phyloP scores from a whole-genome alignment of 2,888 invertebrate species.

The Orgyia antiqua region DNA sequence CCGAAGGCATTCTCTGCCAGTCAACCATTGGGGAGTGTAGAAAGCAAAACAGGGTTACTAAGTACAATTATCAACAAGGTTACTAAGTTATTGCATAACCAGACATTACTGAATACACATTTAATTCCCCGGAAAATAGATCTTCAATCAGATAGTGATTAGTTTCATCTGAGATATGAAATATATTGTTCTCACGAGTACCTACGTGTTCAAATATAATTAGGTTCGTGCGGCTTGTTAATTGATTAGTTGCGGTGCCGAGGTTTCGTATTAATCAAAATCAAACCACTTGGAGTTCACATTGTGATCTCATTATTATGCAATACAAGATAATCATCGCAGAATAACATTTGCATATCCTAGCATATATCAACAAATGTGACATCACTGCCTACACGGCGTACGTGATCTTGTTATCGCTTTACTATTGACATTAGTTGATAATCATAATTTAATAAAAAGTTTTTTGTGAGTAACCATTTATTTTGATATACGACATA shows the following conservation, averaged over 20 bases:
- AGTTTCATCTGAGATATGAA: too few relatives aligned
- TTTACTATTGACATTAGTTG: too few relatives aligned
- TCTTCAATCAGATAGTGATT: too few relatives aligned
- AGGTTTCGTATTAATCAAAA: slow-evolving; percentile 26
- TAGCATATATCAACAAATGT: slow-evolving; percentile 8
- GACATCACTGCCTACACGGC: background rate
- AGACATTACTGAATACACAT: too few relatives aligned
- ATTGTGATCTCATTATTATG: slow-evolving; percentile 27
- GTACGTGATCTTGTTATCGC: background rate
- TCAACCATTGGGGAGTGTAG: too few relatives aligned
- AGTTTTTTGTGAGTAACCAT: too few relatives aligned
- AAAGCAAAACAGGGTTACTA: background rate
- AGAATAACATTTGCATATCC: slow-evolving; percentile 21
- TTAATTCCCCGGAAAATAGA: too few relatives aligned
- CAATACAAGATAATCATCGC: slow-evolving; percentile 19
- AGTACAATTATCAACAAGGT: slow-evolving; percentile 1
- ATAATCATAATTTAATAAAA: too few relatives aligned
- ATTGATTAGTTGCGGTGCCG: slow-evolving; percentile 18
- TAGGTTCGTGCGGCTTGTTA: slow-evolving; percentile 16
- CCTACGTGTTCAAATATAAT: slow-evolving; percentile 20
- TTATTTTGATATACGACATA: too few relatives aligned
- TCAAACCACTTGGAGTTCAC: slow-evolving; percentile 22
- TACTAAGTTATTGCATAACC: too few relatives aligned
- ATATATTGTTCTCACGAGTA: slow-evolving; percentile 9
- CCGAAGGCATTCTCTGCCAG: too few relatives aligned